Evolutionary conservation across 2,113 vertebrate genomes (phyloP).

Genomic region (Pygoscelis adeliae): DNA sequence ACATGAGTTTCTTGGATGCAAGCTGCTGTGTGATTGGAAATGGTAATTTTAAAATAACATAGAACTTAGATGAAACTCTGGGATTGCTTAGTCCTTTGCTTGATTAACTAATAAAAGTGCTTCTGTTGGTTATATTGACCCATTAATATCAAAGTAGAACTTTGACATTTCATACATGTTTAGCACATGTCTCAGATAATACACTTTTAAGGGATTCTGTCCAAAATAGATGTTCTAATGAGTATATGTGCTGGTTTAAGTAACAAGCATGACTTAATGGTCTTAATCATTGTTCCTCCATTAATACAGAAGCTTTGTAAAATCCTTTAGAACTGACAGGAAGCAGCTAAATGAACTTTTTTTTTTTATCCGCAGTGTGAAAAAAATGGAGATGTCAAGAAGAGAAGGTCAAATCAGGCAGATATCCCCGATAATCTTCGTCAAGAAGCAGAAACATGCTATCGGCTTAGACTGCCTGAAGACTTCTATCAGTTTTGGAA

Average conservation of each 20-base stretch:
- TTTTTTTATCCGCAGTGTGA: constrained; percentile 60
- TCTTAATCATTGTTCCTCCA: neutral
- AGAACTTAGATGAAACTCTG: neutral
- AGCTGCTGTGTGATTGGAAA: neutral
- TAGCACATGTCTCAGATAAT: neutral
- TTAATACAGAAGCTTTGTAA: neutral
- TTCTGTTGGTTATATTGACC: neutral
- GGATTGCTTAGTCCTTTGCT: neutral
- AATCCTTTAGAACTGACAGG: neutral
- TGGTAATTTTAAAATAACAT: neutral
- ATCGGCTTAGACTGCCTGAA: constrained; percentile 87
- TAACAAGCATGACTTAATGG: neutral
- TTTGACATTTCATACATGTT: neutral
- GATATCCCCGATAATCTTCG: constrained; percentile 55
- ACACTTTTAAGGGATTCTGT: neutral
- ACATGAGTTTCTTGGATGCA: accelerated
- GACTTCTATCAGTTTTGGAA: constrained; percentile 95
- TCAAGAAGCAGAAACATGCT: constrained; percentile 81
- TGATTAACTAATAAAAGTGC: neutral
- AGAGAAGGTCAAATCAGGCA: constrained; percentile 62
- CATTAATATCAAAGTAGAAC: neutral
- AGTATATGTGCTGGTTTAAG: neutral
- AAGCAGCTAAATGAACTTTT: neutral
- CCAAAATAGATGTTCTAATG: neutral
- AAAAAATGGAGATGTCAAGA: constrained; percentile 77